Evolutionary conservation across 1,140 invertebrate species (phyloP).

Genomic region (Drosophila sucinea): DNA sequence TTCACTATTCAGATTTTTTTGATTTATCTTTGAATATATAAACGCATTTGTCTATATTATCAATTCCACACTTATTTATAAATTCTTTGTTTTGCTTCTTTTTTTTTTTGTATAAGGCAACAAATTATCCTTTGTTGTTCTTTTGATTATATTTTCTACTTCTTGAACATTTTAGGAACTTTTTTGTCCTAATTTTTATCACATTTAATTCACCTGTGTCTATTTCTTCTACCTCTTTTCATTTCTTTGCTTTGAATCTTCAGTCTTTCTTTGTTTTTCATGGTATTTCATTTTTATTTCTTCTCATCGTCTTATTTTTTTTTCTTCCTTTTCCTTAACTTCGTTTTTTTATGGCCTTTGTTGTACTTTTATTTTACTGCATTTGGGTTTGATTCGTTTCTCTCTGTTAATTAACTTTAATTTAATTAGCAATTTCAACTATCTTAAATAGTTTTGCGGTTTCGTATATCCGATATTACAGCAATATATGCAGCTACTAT

Average conservation of each 20-base stretch:
- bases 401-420: background rate
- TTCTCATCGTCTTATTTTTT: no score
- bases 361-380: background rate
- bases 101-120: no score
- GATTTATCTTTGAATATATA: no score
- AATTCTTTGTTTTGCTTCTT: no score
- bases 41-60: no score
- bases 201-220: background rate
- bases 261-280: background rate
- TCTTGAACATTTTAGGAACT: background rate
- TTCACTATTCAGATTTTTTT: no score
- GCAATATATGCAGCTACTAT: background rate
- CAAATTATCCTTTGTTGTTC: background rate
- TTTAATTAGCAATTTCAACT: background rate
- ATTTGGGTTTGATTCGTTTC: background rate
- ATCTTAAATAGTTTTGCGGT: constrained; percentile 1
- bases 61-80: no score
- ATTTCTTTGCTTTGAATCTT: background rate
- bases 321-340: no score
- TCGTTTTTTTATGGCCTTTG: no score
- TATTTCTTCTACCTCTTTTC: background rate
- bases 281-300: background rate
- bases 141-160: background rate
- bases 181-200: no score
- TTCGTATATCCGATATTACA: background rate